Percentiles rank a stretch among this genome's conserved stretches.
These are phyloP conservation scores for Eumaeus atala DNA, from an alignment of 1,140 invertebrate species.

Conservation along the genomic window DNA sequence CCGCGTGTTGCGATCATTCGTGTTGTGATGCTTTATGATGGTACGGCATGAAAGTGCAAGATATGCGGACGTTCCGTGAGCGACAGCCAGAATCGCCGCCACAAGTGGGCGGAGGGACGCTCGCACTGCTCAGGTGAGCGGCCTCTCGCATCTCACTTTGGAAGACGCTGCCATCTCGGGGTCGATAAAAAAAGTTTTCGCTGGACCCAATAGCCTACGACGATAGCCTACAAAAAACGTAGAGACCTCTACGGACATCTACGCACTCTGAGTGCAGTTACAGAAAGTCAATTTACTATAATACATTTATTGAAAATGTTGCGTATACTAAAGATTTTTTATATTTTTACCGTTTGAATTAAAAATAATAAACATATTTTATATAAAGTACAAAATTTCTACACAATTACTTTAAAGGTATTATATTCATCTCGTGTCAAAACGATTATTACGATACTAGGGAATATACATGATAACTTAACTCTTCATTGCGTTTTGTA, in stretches of 20 bases:
- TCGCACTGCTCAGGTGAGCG: constrained; percentile 63
- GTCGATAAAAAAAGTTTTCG: constrained; percentile 55
- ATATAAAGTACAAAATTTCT: no score
- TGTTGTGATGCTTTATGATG: constrained; percentile 71
- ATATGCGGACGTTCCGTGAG: constrained; percentile 70
- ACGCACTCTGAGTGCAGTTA: not conserved
- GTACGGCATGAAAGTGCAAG: constrained; percentile 64
- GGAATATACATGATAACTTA: no score
- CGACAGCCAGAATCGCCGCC: constrained; percentile 44
- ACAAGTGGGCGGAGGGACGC: constrained; percentile 65
- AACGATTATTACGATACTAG: no score
- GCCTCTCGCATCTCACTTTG: constrained; percentile 51
- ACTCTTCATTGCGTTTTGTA: no score
- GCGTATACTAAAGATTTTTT: no score
- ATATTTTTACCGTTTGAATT: no score
- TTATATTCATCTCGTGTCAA: no score
- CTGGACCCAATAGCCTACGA: constrained; percentile 26
- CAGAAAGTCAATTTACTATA: no score
- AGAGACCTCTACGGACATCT: not conserved
- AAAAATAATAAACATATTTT: no score
- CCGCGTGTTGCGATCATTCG: constrained; percentile 70
- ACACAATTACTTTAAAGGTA: no score
- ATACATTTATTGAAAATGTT: no score
- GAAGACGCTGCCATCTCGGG: constrained; percentile 56
- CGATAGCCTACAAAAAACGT: constrained; percentile 19